Conservation (phyloP, 2,797 vertebrate species). For the Diplodus puntazzo region DNA sequence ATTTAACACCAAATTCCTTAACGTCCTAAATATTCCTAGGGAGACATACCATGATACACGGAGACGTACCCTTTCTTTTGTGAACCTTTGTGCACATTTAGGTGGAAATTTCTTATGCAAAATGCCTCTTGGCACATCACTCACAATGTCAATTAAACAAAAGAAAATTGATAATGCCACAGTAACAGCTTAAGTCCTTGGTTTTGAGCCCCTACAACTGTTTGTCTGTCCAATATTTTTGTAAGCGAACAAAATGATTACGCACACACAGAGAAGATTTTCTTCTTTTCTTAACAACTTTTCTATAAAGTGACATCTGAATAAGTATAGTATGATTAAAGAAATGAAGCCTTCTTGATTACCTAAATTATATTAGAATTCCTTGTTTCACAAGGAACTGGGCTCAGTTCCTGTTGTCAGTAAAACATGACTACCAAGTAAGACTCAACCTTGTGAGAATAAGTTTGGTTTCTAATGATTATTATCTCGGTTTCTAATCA, state of each 20-base stretch:
- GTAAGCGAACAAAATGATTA: background rate
- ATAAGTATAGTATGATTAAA: constrained; percentile 13
- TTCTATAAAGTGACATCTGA: constrained; percentile 9
- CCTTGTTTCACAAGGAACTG: background rate
- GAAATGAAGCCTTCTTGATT: constrained; percentile 2
- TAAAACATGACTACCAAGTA: background rate
- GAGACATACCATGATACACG: background rate
- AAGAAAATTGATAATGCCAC: background rate
- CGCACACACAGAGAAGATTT: background rate
- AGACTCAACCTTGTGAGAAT: constrained; percentile 9
- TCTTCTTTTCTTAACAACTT: background rate
- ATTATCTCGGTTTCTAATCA: background rate
- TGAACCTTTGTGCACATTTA: background rate
- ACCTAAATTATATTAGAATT: constrained; percentile 13
- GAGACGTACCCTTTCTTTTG: background rate
- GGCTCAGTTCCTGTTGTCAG: background rate
- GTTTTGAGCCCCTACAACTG: background rate
- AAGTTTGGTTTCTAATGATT: background rate
- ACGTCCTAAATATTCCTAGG: background rate
- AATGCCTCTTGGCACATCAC: constrained; percentile 4
- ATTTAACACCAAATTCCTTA: background rate
- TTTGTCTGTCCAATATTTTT: constrained; percentile 10
- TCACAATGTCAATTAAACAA: background rate
- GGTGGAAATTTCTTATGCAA: constrained; percentile 6
- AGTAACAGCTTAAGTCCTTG: background rate